phyloP scores from a whole-genome alignment of 2,888 invertebrate genomes.

The Pomacea canaliculata region DNA sequence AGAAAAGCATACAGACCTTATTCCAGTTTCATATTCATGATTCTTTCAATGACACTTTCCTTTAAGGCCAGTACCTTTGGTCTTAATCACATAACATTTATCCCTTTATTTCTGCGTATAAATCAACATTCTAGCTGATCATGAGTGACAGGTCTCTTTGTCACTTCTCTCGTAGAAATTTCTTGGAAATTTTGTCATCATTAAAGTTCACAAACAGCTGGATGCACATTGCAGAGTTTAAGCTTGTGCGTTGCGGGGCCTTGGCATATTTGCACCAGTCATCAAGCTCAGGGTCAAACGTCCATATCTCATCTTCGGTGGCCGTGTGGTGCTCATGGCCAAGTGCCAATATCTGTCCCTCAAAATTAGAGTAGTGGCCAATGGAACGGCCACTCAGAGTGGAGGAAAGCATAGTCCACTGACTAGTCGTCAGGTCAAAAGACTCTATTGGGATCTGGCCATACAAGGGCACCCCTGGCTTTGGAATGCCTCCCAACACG shows the following conservation, averaged over 20 bases:
- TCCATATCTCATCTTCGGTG: conserved; percentile 68
- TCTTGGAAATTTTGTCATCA: conserved; percentile 64
- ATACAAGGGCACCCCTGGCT: conserved; percentile 62
- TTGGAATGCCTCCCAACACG: conserved; percentile 66
- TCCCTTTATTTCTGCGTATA: too few species aligned
- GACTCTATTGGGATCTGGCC: conserved; percentile 67
- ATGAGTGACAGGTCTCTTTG: not conserved
- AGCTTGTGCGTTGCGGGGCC: conserved; percentile 63
- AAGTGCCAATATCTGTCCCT: conserved; percentile 61
- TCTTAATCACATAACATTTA: too few species aligned
- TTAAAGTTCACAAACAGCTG: conserved; percentile 62
- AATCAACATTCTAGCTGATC: not conserved
- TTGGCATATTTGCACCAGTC: conserved; percentile 62
- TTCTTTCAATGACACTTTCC: too few species aligned
- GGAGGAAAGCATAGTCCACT: conserved; percentile 66
- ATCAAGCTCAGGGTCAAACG: conserved; percentile 58
- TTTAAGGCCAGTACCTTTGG: too few species aligned
- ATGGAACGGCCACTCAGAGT: conserved; percentile 67
- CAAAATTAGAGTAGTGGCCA: conserved; percentile 65
- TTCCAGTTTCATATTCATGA: too few species aligned
- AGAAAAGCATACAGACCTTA: too few species aligned
- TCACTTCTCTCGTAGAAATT: conserved; percentile 58
- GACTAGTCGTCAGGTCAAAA: conserved; percentile 58
- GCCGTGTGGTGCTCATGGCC: conserved; percentile 68
- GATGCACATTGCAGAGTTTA: conserved; percentile 62